A percentile compares a stretch with the other conserved stretches of the same genome.
These are phyloP conservation scores for Crossaster papposus DNA, from an alignment of 53 echinoderm and acorn worm genomes.

Conservation along the genomic window DNA sequence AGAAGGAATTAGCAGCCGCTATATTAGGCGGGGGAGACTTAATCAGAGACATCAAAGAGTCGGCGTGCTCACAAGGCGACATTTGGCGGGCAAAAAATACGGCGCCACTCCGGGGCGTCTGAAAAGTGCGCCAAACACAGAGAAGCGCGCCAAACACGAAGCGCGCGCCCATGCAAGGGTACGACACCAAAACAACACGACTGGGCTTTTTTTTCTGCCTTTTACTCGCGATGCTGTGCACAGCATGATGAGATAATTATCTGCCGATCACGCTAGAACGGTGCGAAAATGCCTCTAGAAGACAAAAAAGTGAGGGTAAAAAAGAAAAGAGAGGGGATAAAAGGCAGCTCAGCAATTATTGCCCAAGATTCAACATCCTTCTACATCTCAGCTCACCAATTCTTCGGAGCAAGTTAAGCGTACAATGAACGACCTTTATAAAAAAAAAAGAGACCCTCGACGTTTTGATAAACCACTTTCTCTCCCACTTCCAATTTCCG, in stretches of 20 bases:
- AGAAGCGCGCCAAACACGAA: not conserved
- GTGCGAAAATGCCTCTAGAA: conserved; percentile 24
- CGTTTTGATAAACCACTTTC: not conserved
- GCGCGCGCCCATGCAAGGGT: not conserved
- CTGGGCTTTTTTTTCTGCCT: not conserved
- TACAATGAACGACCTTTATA: not conserved
- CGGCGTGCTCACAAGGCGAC: conserved; percentile 6
- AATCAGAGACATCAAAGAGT: not conserved
- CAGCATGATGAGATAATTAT: conserved; percentile 51
- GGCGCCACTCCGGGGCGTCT: conserved; percentile 3
- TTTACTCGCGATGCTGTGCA: conserved; percentile 8
- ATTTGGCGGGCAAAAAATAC: not conserved
- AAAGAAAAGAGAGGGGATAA: not conserved
- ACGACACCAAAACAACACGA: conserved; percentile 5
- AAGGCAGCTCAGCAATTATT: not conserved
- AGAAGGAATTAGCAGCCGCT: not conserved
- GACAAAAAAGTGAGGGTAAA: not conserved
- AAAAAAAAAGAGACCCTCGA: not conserved
- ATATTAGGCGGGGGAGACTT: not conserved
- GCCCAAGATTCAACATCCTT: conserved; percentile 7
- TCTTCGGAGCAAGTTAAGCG: conserved; percentile 33
- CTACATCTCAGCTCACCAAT: not conserved
- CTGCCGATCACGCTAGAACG: conserved; percentile 38
- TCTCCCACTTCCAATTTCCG: not conserved
- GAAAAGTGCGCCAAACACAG: conserved; percentile 30